Conservation (phyloP, 2,797 vertebrate species). For the Paguma larvata region DNA sequence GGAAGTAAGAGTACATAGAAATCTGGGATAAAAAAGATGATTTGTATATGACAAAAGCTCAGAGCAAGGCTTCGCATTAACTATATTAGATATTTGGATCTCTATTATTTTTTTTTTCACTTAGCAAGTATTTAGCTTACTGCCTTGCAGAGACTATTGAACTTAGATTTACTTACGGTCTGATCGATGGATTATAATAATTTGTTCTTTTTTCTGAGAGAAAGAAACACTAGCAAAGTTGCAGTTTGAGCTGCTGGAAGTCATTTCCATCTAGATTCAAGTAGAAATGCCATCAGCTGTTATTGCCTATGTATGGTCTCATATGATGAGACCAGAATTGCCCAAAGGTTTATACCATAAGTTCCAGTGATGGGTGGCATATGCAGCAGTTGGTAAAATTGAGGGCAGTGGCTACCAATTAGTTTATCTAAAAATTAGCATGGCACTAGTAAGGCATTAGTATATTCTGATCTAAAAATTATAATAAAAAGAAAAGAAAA, state of each 20-base stretch:
- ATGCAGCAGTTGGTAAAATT: background rate
- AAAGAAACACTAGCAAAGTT: background rate
- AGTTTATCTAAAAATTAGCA: background rate
- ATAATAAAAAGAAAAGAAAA: slow-evolving; percentile 11
- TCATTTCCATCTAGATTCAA: background rate
- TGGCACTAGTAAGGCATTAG: background rate
- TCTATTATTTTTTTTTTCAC: background rate
- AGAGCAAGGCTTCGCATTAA: background rate
- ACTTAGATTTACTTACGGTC: background rate
- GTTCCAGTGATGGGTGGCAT: background rate
- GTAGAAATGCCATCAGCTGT: background rate
- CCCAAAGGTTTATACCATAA: background rate
- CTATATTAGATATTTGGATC: background rate
- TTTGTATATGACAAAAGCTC: background rate
- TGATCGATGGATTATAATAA: background rate
- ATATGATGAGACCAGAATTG: background rate
- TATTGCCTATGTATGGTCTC: background rate
- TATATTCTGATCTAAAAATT: background rate
- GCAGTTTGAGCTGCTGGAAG: background rate
- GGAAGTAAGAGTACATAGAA: background rate
- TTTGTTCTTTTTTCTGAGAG: slow-evolving; percentile 1
- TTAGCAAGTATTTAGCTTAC: background rate
- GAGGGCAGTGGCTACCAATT: background rate
- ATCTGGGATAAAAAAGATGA: background rate
- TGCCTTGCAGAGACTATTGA: background rate